These are phyloP conservation scores for Austrolebias charrua DNA, from an alignment of 2,797 vertebrate species.

Conservation along the genomic window DNA sequence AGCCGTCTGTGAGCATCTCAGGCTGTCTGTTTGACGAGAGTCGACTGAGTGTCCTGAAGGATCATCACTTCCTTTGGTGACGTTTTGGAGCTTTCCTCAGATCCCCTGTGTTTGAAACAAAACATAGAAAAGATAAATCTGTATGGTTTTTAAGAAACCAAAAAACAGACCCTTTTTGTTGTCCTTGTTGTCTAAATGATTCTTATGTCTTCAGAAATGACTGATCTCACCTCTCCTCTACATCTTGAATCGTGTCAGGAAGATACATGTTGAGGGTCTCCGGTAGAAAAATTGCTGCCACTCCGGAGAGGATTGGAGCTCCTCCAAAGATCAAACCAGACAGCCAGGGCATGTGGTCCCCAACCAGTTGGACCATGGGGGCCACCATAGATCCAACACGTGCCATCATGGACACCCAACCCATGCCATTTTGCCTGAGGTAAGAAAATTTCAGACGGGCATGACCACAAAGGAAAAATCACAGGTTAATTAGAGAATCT, in stretches of 20 bases:
- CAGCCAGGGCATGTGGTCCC: slow-evolving; percentile 73
- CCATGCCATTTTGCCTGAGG: slow-evolving; percentile 87
- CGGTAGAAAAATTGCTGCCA: slow-evolving; percentile 79
- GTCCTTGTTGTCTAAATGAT: background rate
- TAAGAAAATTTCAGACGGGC: background rate
- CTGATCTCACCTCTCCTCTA: slow-evolving; percentile 80
- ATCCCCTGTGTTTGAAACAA: slow-evolving; percentile 52
- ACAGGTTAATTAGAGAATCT: background rate
- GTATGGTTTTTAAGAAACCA: background rate
- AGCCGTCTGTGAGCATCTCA: slow-evolving; percentile 50
- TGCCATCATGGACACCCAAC: slow-evolving; percentile 81
- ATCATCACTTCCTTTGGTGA: slow-evolving; percentile 53
- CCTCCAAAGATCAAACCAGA: slow-evolving; percentile 83
- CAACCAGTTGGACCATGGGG: slow-evolving; percentile 78
- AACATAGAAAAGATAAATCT: slow-evolving; percentile 18
- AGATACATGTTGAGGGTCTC: slow-evolving; percentile 82
- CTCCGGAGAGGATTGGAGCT: slow-evolving; percentile 78
- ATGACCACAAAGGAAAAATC: background rate
- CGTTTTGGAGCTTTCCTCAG: slow-evolving; percentile 48
- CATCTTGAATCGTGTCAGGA: slow-evolving; percentile 84
- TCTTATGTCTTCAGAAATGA: background rate
- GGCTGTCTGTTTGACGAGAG: slow-evolving; percentile 58
- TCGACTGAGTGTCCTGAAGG: slow-evolving; percentile 50
- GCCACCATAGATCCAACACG: slow-evolving; percentile 83
- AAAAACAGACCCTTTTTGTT: background rate